Percentiles rank a stretch among this genome's conserved stretches.
These are phyloP conservation scores for Tigriopus californicus DNA, from an alignment of 2,888 invertebrate species.

Conservation along the genomic window DNA sequence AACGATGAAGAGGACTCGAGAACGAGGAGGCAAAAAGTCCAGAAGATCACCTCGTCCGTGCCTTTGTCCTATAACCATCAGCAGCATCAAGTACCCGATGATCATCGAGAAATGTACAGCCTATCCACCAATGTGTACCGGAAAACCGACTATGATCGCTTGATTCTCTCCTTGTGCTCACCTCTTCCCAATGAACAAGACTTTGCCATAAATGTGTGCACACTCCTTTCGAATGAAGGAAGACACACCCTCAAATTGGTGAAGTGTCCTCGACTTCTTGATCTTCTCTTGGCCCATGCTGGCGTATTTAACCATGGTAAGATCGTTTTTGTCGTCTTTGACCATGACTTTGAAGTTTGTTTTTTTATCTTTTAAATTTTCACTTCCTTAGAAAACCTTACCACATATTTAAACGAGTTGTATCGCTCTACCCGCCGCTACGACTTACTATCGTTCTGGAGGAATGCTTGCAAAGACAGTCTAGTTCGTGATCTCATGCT, in stretches of 20 bases:
- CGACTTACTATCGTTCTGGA: conserved; percentile 10
- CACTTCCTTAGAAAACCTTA: conserved; percentile 1
- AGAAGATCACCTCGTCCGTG: conserved; percentile 42
- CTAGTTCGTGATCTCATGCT: conserved; percentile 11
- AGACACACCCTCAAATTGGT: conserved; percentile 67
- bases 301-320: conserved; percentile 75
- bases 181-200: conserved; percentile 97
- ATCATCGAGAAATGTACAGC: conserved; percentile 19
- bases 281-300: conserved; percentile 75
- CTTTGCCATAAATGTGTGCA: conserved; percentile 92
- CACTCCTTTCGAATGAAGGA: conserved; percentile 80
- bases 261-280: conserved; percentile 65
- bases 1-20: conserved; percentile 44
- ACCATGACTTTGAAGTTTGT: background rate
- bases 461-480: conserved; percentile 2
- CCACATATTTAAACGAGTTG: conserved; percentile 5
- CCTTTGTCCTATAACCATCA: conserved; percentile 56
- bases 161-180: conserved; percentile 77
- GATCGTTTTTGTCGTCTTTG: conserved; percentile 16
- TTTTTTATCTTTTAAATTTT: background rate
- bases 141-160: conserved; percentile 49
- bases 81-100: conserved; percentile 43
- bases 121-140: conserved; percentile 18
- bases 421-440: conserved; percentile 9
- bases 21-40: conserved; percentile 46